These are phyloP conservation scores for Patagioenas fasciata DNA, from an alignment of 2,113 vertebrate species.

Conservation along the genomic window DNA sequence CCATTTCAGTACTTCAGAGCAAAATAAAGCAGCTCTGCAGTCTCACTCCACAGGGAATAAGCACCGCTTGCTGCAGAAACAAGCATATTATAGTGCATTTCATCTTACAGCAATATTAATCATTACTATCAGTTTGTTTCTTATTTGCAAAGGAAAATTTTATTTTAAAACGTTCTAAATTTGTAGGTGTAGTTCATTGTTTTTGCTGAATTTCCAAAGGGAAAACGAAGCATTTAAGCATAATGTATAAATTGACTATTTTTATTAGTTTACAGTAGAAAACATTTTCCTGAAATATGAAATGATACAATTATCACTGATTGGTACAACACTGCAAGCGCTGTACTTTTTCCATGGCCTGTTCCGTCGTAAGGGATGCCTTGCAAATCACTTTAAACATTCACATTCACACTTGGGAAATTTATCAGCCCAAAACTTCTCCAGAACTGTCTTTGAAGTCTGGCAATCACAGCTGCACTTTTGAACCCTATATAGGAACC, in stretches of 20 bases:
- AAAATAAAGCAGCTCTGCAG: background rate
- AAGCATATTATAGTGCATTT: background rate
- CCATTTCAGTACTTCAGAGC: slow-evolving; percentile 5
- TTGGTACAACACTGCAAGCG: background rate
- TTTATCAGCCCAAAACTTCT: background rate
- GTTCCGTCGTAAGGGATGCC: background rate
- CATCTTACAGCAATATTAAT: background rate
- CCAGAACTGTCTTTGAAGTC: background rate
- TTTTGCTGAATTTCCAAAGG: background rate
- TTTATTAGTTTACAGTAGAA: background rate
- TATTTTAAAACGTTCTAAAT: background rate
- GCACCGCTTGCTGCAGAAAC: background rate
- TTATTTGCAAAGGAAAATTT: background rate
- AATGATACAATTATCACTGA: background rate
- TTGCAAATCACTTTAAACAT: background rate
- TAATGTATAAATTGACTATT: background rate
- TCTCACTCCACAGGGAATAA: background rate
- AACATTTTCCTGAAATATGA: background rate
- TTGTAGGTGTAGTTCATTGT: background rate
- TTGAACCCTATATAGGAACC: background rate
- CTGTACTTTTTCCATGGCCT: background rate
- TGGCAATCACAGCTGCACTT: background rate
- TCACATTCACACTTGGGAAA: background rate
- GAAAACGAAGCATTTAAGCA: background rate
- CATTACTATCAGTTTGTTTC: background rate